These are phyloP conservation scores for Tupaia tana DNA, from an alignment of 2,113 vertebrate species.

Conservation along the genomic window DNA sequence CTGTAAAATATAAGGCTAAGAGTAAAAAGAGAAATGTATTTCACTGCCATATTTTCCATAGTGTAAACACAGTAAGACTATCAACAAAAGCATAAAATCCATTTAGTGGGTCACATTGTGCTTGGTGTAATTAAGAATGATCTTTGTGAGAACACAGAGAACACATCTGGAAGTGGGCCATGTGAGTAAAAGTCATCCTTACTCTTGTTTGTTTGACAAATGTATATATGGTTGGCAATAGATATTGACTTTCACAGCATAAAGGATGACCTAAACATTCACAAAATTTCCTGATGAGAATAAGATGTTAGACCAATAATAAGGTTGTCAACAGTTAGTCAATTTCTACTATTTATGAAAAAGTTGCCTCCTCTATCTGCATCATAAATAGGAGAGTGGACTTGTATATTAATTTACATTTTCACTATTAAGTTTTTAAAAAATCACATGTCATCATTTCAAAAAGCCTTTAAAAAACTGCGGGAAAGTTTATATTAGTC, in stretches of 20 bases:
- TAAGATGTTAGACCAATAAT: conserved; percentile 24
- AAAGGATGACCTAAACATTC: conserved; percentile 19
- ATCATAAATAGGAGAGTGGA: neutral
- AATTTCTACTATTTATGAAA: conserved; percentile 40
- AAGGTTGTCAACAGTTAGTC: neutral
- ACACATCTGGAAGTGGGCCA: neutral
- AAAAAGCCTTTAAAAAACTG: conserved; percentile 30
- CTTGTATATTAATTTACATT: neutral
- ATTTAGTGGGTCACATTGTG: neutral
- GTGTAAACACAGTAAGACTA: neutral
- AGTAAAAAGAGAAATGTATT: conserved; percentile 13
- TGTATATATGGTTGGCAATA: neutral
- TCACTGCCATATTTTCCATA: neutral
- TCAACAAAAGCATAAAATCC: neutral
- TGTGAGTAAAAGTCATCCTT: neutral
- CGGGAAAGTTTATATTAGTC: neutral
- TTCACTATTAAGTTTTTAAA: neutral
- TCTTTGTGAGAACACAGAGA: neutral
- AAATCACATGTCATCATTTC: neutral
- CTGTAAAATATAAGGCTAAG: neutral
- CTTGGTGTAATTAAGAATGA: neutral
- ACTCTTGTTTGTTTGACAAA: conserved; percentile 29
- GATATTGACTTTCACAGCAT: neutral
- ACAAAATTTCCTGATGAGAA: neutral
- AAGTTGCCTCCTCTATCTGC: neutral